Evolutionary conservation across 1,140 invertebrate species (phyloP).

Genomic region (Hydropsyche tenuis): DNA sequence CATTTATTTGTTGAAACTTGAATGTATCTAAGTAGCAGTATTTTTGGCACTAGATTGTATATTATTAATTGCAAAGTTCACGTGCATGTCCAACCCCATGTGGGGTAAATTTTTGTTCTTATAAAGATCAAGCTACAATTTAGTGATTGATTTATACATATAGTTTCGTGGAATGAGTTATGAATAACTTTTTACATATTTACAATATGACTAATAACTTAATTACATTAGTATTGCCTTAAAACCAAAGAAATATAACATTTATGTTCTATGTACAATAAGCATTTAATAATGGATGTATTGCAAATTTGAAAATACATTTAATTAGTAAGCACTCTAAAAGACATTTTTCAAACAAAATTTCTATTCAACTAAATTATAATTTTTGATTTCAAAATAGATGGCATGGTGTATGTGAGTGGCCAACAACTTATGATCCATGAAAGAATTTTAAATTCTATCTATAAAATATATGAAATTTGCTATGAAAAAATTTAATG

Average conservation of each 20-base stretch:
- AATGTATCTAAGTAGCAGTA: not conserved
- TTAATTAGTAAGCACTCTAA: slow-evolving; percentile 5
- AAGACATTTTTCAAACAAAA: not conserved
- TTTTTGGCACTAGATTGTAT: slow-evolving; percentile 5
- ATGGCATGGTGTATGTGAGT: not conserved
- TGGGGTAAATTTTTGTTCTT: no score
- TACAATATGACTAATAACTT: not conserved
- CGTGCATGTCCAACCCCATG: no score
- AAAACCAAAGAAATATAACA: not conserved
- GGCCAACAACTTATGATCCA: not conserved
- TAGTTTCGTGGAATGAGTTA: not conserved
- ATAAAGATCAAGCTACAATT: slow-evolving; percentile 10
- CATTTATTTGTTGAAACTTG: not conserved
- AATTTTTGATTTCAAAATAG: no score
- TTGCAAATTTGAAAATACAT: not conserved
- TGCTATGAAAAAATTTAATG: not conserved
- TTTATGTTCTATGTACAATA: not conserved
- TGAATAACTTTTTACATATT: slow-evolving; percentile 12
- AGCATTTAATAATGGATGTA: slow-evolving; percentile 1
- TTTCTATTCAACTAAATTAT: not conserved
- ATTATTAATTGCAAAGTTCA: not conserved
- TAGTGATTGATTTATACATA: not conserved
- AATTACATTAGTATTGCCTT: slow-evolving; percentile 20
- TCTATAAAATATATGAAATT: not conserved
- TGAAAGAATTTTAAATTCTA: not conserved